phyloP scores from a whole-genome alignment of 2,113 vertebrate species.

The Sus scrofa region T2T-Sscrofa CM000812.6:167433501-167434000 shows the following conservation, averaged over 20 bases:
- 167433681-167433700: not conserved
- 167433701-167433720: not conserved
- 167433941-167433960: not conserved
- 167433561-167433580: not conserved
- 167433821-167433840: not conserved
- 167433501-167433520: conserved; percentile 19
- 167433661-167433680: conserved; percentile 6
- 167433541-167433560: not conserved
- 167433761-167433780: not conserved
- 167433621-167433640: not conserved
- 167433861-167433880: not conserved
- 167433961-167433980: not conserved
- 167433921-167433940: not conserved
- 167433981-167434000: no score
- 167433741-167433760: not conserved
- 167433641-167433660: not conserved
- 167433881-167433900: not conserved
- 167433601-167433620: not conserved
- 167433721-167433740: not conserved
- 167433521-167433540: not conserved
- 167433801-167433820: not conserved
- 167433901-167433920: not conserved
- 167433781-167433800: not conserved
- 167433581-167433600: not conserved
- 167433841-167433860: not conserved